These are phyloP conservation scores for Sibirionetta formosa DNA, from an alignment of 2,797 vertebrate genomes.

Conservation along the genomic window DNA sequence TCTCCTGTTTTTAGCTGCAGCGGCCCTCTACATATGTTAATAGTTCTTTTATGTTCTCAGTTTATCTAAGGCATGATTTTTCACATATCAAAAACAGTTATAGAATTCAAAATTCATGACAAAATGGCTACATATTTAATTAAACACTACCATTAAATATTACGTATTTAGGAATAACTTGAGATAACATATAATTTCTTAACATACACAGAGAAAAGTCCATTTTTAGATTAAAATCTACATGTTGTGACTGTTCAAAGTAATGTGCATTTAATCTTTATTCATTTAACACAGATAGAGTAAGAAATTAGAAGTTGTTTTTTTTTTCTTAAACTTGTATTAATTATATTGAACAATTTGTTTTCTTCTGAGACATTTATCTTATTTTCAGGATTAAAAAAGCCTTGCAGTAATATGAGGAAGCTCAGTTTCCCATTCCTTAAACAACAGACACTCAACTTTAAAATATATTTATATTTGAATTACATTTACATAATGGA, in stretches of 20 bases:
- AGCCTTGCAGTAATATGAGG: not conserved
- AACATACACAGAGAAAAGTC: conserved; percentile 35
- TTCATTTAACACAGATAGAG: conserved; percentile 57
- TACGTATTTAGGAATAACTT: conserved; percentile 48
- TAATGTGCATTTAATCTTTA: conserved; percentile 64
- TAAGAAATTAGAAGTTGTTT: conserved; percentile 40
- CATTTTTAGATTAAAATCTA: conserved; percentile 58
- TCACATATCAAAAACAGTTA: conserved; percentile 2
- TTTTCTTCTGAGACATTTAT: conserved; percentile 66
- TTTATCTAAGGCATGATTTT: conserved; percentile 39
- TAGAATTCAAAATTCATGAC: conserved; percentile 43
- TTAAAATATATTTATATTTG: conserved; percentile 48
- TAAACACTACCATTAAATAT: conserved; percentile 3
- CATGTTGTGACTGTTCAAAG: conserved; percentile 37
- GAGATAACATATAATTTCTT: conserved; percentile 51
- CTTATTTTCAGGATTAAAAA: conserved; percentile 14
- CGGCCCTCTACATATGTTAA: conserved; percentile 58
- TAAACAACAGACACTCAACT: not conserved
- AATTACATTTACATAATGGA: conserved; percentile 57
- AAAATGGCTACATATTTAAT: conserved; percentile 37
- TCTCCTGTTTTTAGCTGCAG: conserved; percentile 82
- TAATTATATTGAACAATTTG: conserved; percentile 60
- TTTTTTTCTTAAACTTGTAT: conserved; percentile 66
- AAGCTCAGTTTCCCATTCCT: conserved; percentile 52
- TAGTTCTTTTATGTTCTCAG: conserved; percentile 2